Base-by-base conservation (phyloP, 2,113 vertebrate genomes). In the Phaethornis superciliosus region DNA sequence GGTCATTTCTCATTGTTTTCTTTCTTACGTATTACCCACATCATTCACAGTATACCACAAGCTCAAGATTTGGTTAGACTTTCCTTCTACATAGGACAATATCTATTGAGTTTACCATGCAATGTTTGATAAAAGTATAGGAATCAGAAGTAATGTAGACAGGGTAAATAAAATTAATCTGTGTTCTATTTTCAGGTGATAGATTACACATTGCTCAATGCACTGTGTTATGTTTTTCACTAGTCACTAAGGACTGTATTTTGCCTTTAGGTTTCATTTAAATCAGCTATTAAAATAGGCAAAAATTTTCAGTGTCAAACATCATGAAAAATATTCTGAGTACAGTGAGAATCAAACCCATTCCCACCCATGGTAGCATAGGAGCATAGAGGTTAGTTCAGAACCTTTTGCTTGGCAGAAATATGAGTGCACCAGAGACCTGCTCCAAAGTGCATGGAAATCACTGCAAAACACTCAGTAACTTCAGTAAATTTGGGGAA, bases 401-500 rank as follows among this genome's bases (percentile, higher is more conserved):
- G 37, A 94, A 40, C 26, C 20, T 93, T 89, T 65, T 64, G 7
- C 68, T 78, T 76, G 51, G 47, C 67, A 72, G 71, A 89, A 85
- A 60, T 78, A 63, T 78, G 51, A 54, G 65, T 3, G 6, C 27
- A 60, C 12, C 27, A 44, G 58, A 68, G 27, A 37, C 32, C 27
- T 82, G 55, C 37, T 92, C 76, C 71, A 81, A 81, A 92, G 52
- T 18, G 49, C n/a, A 65, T 0, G 7, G 54, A 94, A 93, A 54
- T 78, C 54, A 40, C 54, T 44, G 56, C 47, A 64, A 89, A 80
- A 77, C 44, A 4, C 7, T 85, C 14, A 42, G 21, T 32, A 28
- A 81, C 78, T 83, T 93, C 44, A 94, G 24, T 40, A 75, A 78
- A 44, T 75, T 94, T 89, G 42, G 81, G 58, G 69, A 74, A 81